A percentile compares a stretch with the other conserved stretches of the same genome.
phyloP scores from a whole-genome alignment of 2,888 invertebrate species.

The Erebia aethiops region DNA sequence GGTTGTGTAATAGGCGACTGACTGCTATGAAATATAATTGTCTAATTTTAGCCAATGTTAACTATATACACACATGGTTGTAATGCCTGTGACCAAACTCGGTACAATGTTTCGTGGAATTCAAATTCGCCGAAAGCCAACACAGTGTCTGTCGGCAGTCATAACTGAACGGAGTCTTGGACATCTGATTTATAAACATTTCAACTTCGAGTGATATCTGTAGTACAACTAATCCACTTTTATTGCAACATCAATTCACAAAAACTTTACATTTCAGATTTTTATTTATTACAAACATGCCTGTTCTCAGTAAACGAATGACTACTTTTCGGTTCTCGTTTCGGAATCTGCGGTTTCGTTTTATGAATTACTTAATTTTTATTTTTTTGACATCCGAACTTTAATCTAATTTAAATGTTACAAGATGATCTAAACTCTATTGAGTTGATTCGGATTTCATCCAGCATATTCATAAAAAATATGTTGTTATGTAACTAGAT shows the following conservation, averaged over 20 bases:
- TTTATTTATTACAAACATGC: conserved; percentile 8
- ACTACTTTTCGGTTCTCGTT: background rate
- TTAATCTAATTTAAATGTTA: too few relatives aligned
- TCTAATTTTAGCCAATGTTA: conserved; percentile 16
- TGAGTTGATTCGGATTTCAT: too few relatives aligned
- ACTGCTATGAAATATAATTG: conserved; percentile 6
- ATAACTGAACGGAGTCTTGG: conserved; percentile 2
- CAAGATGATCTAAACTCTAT: too few relatives aligned
- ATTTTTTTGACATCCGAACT: too few relatives aligned
- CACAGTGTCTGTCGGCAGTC: conserved; percentile 7
- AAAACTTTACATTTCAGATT: conserved; percentile 1
- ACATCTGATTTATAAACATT: conserved; percentile 31
- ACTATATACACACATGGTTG: background rate
- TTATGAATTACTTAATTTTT: background rate
- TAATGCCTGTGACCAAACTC: conserved; percentile 17
- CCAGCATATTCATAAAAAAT: too few relatives aligned
- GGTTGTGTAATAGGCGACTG: background rate
- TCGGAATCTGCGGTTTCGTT: background rate
- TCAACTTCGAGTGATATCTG: conserved; percentile 22
- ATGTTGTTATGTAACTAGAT: too few relatives aligned
- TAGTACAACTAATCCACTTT: conserved; percentile 23
- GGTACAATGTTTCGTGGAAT: conserved; percentile 25
- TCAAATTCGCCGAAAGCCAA: conserved; percentile 28
- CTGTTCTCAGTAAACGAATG: background rate
- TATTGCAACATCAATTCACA: conserved; percentile 2